Percentiles rank a stretch among this genome's conserved stretches.
Conservation (phyloP, 2,113 vertebrate genomes). For the Ornithorhynchus anatinus region DNA sequence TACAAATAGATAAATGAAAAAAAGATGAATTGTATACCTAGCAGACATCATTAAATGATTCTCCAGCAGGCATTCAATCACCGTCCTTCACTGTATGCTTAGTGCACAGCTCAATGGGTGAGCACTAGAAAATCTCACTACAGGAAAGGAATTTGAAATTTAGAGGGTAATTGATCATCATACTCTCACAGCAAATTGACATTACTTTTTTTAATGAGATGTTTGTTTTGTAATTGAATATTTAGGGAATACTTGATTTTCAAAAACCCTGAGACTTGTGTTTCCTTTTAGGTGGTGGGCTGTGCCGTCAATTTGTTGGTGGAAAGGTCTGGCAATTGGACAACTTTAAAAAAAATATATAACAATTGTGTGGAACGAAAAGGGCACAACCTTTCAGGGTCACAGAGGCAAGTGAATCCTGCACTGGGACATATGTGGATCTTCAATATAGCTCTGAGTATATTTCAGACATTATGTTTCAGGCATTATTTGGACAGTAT, state of each 20-base stretch:
- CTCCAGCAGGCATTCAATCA: background rate
- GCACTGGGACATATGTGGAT: too few species aligned
- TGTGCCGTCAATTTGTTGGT: conserved; percentile 20
- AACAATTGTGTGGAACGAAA: too few species aligned
- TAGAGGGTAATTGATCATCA: conserved; percentile 14
- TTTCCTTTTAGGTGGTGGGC: conserved; percentile 16
- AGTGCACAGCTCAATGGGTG: background rate
- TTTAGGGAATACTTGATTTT: conserved; percentile 28
- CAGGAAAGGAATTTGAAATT: background rate
- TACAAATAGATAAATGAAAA: too few species aligned
- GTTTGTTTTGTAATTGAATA: conserved; percentile 33
- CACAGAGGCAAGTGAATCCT: too few species aligned
- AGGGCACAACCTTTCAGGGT: too few species aligned
- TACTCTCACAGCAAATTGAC: conserved; percentile 15
- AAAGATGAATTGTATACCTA: too few species aligned
- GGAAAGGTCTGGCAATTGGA: background rate
- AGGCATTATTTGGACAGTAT: too few species aligned
- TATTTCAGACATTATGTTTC: too few species aligned
- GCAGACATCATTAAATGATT: too few species aligned
- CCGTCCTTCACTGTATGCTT: background rate
- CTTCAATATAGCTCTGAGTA: too few species aligned
- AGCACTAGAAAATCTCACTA: conserved; percentile 2
- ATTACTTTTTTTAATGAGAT: conserved; percentile 13
- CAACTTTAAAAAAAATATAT: too few species aligned
- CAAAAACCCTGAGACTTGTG: conserved; percentile 32